Base-by-base conservation (phyloP, 2,113 vertebrate genomes). In the Mystacornis crossleyi region DNA sequence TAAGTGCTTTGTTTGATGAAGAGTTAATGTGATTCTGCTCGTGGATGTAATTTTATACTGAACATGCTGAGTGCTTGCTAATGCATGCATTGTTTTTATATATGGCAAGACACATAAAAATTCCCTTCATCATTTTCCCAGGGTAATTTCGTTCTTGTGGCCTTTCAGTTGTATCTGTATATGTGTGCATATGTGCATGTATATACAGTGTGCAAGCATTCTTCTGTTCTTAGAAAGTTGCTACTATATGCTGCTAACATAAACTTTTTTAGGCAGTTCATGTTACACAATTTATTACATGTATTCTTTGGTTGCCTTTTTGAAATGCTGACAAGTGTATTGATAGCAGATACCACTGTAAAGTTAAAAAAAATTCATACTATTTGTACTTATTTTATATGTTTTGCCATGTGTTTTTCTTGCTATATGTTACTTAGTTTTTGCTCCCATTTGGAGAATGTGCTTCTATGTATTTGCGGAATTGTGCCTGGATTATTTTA, bases 401-500 rank as follows among this genome's bases (percentile, higher is more conserved):
- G 78, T 96, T 96, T 91, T 85, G 62, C 75, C 40, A 72, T 89
- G 95, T 97, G 86, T 96, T 98, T 98, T 97, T 91, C 70, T 92
- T 95, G 90, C 82, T 97, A 18, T 83, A 60, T 67, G 61, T 73
- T 91, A 64, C 86, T 97, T 93, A 55, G 33, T 12, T 97, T 97
- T 97, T 94, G 57, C 53, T 93, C 71, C 42, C 62, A 83, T 97
- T 97, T 97, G 93, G 89, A 97, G 85, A 96, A 94, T 89, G 91
- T 94, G 73, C 89, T 96, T 95, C 60, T 94, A 33, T 96, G 86
- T 97, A 94, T 62, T 96, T 97, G 86, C 73, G 97, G 96, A 97
- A 93, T 93, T 96, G 94, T 97, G 91, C 89, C 94, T 94, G 94
- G 53, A 81, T 90, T 97, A 97, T 96, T 97, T 97, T 94, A 95